Evolutionary conservation across 2,888 invertebrate species (phyloP).

Genomic region (Sinotaia quadrata): DNA sequence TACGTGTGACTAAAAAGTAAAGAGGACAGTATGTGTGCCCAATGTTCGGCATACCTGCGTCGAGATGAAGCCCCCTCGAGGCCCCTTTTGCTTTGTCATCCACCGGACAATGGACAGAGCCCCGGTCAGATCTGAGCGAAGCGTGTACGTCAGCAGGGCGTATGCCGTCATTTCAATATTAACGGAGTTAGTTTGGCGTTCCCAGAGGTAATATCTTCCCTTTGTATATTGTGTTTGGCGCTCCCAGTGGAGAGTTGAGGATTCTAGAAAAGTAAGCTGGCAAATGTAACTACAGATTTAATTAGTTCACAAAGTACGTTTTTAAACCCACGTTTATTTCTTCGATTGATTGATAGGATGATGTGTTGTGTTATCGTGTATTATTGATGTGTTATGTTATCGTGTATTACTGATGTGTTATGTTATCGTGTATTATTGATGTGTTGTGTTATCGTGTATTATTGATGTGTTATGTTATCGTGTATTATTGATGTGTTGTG

Average conservation of each 20-base stretch:
- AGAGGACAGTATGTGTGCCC: neutral
- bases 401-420: too few relatives aligned
- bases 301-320: too few relatives aligned
- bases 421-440: too few relatives aligned
- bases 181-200: conserved; percentile 48
- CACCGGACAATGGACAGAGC: conserved; percentile 68
- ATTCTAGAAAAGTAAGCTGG: neutral
- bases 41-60: conserved; percentile 66
- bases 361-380: too few relatives aligned
- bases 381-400: too few relatives aligned
- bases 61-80: conserved; percentile 69
- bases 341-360: too few relatives aligned
- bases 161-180: conserved; percentile 71
- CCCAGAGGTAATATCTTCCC: conserved; percentile 9
- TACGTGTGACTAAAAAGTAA: too few relatives aligned
- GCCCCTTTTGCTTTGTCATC: conserved; percentile 65
- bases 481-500: too few relatives aligned
- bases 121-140: conserved; percentile 41
- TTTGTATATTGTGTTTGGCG: conserved; percentile 42
- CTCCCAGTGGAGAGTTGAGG: conserved; percentile 56
- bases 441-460: too few relatives aligned
- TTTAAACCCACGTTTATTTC: too few relatives aligned
- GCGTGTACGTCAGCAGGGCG: conserved; percentile 63
- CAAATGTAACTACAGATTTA: too few relatives aligned
- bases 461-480: too few relatives aligned